Conservation (phyloP, 2,113 vertebrate species). For the Edolisoma coerulescens region DNA sequence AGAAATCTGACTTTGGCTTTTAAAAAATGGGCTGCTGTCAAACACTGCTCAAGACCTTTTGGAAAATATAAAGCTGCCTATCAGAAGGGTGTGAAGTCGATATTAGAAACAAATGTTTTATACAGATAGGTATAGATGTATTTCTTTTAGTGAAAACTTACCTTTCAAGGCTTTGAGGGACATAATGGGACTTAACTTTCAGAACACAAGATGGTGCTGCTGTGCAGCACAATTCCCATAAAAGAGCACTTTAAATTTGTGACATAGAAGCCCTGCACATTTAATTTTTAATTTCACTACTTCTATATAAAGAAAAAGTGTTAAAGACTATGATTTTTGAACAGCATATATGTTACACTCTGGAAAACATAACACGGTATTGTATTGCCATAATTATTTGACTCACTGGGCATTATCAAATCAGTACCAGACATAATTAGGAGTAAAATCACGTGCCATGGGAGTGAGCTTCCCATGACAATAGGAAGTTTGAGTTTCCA, state of each 20-base stretch:
- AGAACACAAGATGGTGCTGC: conserved; percentile 64
- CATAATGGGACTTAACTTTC: background rate
- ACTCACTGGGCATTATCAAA: background rate
- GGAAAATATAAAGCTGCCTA: background rate
- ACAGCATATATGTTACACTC: background rate
- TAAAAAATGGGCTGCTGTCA: background rate
- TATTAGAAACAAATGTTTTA: background rate
- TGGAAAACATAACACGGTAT: background rate
- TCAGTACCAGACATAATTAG: background rate
- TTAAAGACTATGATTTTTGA: background rate
- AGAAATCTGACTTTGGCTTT: background rate
- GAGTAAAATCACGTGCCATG: background rate
- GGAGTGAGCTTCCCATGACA: background rate
- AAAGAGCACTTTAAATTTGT: background rate
- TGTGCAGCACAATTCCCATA: background rate
- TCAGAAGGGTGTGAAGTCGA: background rate
- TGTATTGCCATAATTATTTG: background rate
- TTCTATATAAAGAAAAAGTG: background rate
- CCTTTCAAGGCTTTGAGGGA: background rate
- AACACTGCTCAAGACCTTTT: background rate
- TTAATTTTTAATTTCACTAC: background rate
- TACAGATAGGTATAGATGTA: background rate
- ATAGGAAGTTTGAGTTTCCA: background rate
- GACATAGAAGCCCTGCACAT: rapidly evolving
- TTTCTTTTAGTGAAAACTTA: background rate